Conservation (phyloP, 2,888 invertebrate genomes). For the Hypercompe scribonia region DNA sequence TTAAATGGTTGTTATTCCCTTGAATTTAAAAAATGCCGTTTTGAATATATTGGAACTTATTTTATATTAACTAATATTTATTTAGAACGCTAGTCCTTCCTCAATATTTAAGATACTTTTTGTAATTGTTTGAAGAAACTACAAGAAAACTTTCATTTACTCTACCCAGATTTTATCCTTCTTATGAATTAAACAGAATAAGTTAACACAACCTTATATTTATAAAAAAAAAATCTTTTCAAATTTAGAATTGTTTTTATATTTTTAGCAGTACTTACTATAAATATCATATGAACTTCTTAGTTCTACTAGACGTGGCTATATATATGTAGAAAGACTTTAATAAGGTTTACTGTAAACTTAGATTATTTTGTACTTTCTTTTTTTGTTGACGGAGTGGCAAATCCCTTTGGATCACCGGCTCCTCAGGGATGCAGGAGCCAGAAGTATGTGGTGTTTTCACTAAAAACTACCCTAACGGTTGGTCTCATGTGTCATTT, state of each 20-base stretch:
- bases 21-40: slow-evolving; percentile 26
- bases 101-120: slow-evolving; percentile 14
- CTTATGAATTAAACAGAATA: background rate
- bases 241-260: no score
- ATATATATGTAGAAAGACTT: background rate
- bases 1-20: slow-evolving; percentile 41
- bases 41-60: slow-evolving; percentile 43
- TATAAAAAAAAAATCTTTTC: background rate
- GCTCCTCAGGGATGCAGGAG: no score
- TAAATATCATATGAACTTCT: background rate
- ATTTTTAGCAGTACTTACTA: no score
- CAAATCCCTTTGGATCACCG: no score
- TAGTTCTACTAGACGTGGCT: background rate
- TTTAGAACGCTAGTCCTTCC: slow-evolving; percentile 22
- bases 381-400: no score
- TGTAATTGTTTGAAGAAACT: background rate
- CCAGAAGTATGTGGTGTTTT: no score
- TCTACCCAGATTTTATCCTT: background rate
- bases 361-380: no score
- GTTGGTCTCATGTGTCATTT: no score
- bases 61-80: slow-evolving; percentile 34
- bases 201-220: background rate
- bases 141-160: slow-evolving; percentile 12
- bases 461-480: no score
- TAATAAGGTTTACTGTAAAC: no score